Percentiles rank a stretch among this genome's conserved stretches.
Conservation (phyloP, 2,888 invertebrate species). For the Idaea aversata region DNA sequence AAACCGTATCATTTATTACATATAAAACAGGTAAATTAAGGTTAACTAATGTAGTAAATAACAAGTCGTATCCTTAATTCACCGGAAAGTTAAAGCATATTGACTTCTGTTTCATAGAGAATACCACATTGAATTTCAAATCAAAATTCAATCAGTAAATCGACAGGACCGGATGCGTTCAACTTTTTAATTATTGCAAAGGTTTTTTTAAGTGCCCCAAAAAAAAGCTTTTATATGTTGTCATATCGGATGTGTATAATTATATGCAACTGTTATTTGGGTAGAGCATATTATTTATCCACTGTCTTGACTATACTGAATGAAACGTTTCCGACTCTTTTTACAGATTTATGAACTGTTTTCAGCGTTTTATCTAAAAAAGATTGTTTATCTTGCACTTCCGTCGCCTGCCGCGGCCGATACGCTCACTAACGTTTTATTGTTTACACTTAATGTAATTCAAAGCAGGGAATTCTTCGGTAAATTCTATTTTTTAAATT, state of each 20-base stretch:
- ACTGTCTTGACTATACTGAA: constrained; percentile 61
- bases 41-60: constrained; percentile 54
- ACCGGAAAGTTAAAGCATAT: constrained; percentile 62
- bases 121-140: constrained; percentile 68
- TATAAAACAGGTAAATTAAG: constrained; percentile 49
- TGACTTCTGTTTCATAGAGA: constrained; percentile 55
- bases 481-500: constrained; percentile 77
- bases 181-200: constrained; percentile 72
- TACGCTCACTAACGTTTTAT: constrained; percentile 76
- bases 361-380: constrained; percentile 77
- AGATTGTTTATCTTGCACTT: constrained; percentile 78
- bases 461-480: constrained; percentile 77
- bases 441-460: constrained; percentile 80
- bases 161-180: constrained; percentile 62
- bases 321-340: constrained; percentile 56
- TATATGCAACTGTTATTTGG: constrained; percentile 39
- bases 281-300: constrained; percentile 37
- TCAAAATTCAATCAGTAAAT: constrained; percentile 68
- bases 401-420: constrained; percentile 75
- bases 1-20: constrained; percentile 3
- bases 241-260: constrained; percentile 40
- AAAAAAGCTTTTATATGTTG: constrained; percentile 48
- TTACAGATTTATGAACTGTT: constrained; percentile 73
- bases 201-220: constrained; percentile 59
- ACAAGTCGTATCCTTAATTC: constrained; percentile 52